Percentiles rank a stretch among this genome's conserved stretches.
These are phyloP conservation scores for Percopsis transmontana DNA, from an alignment of 2,113 vertebrate genomes.

Conservation along the genomic window DNA sequence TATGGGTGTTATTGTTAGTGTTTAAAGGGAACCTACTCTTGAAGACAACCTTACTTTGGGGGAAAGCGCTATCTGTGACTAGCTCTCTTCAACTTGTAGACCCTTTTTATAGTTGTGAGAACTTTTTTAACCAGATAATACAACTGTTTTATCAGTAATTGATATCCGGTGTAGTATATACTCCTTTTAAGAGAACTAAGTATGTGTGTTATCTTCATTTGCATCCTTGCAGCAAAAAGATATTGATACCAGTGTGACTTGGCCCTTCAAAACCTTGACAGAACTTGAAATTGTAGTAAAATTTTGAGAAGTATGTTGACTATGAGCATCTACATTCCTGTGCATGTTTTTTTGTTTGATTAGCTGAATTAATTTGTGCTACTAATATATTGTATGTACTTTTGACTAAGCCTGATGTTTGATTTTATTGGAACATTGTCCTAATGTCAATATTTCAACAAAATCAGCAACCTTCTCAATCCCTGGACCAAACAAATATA, in stretches of 20 bases:
- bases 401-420: conserved; percentile 6
- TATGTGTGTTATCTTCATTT: conserved; percentile 52
- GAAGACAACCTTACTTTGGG: conserved; percentile 61
- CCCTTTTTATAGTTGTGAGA: conserved; percentile 47
- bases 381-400: conserved; percentile 17
- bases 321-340: conserved; percentile 30
- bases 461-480: neutral
- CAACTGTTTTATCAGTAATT: conserved; percentile 27
- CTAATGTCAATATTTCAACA: neutral
- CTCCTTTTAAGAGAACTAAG: conserved; percentile 52
- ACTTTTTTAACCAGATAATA: conserved; percentile 32
- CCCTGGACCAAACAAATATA: conserved; percentile 25
- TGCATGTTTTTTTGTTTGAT: conserved; percentile 13
- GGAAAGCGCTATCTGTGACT: conserved; percentile 61
- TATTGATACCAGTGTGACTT: conserved; percentile 23
- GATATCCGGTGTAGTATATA: conserved; percentile 44
- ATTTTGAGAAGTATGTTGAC: conserved; percentile 12
- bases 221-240: too few species aligned
- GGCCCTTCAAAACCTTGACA: neutral
- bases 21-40: conserved; percentile 69
- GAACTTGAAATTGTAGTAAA: conserved; percentile 17
- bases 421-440: conserved; percentile 2
- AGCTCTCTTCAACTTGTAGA: conserved; percentile 69
- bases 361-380: conserved; percentile 4
- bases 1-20: conserved; percentile 42